Evolutionary conservation across 2,888 invertebrate genomes (phyloP), one percentile per base, ranked within the genome.

Genomic region (Chymomyza fuscimana): DNA sequence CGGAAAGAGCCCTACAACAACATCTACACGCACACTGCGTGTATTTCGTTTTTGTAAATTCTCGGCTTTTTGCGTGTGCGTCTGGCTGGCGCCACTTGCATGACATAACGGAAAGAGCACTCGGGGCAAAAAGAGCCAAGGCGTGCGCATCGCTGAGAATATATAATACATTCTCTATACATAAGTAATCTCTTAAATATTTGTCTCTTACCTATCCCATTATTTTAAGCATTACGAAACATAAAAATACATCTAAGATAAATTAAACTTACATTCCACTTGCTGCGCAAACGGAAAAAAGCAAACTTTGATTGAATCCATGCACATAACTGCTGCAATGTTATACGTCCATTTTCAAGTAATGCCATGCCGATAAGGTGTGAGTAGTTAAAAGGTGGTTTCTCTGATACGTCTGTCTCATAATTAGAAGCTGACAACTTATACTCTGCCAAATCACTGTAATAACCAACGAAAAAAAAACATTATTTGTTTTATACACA

Each of bases 281-380:
- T 92, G 77, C 90, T 91, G 15, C 91, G 87, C n/a, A 88, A 88
- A 9, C 91, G 86, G 73, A 91, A 92, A 66, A 91, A 92, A 0
- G 91, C 92, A 78, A 92, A 92, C 66, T 91, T 91, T 4, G 83
- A 80, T 73, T 92, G 90, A 73, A 92, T 92, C 92, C 92, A 92
- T 5, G 90, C 76, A 67, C 92, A 92, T 59, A 92, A 91, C 70
- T 92, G 90, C 63, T 92, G 91, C 3, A 92, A 78, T 1, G 92
- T 92, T 63, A 91, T 89, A 4, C 90, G 78, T 3, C 92, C 92
- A 64, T 90, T 90, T 64, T 92, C 91, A 9, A 92, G 70, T 90
- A 92, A 91, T 9, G 91, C 92, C 92, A 92, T 92, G 1, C 91
- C 92, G 58, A 92, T 92, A 4, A 92, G 92, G 74, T 92, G 91